These are phyloP conservation scores for Phyllostomus hastatus DNA, from an alignment of 2,113 vertebrate species.

Conservation along the genomic window DNA sequence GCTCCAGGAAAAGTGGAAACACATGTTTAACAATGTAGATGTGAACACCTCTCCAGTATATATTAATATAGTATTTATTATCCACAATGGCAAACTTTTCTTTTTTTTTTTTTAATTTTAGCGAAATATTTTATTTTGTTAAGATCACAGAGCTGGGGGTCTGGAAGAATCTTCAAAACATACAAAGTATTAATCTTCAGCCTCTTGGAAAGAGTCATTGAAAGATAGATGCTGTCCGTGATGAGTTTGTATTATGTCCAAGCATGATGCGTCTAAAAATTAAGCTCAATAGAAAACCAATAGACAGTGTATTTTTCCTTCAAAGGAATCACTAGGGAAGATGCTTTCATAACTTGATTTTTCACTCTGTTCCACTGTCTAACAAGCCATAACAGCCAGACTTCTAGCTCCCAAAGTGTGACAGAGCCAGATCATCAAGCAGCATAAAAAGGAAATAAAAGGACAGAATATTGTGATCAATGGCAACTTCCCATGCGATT, in stretches of 20 bases:
- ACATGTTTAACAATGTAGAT: neutral
- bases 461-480: neutral
- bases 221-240: neutral
- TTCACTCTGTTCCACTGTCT: neutral
- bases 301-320: neutral
- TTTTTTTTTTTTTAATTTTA: neutral
- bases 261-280: constrained; percentile 32
- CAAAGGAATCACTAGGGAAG: neutral
- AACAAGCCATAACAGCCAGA: neutral
- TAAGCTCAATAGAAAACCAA: neutral
- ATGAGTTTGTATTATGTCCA: neutral
- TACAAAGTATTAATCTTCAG: neutral
- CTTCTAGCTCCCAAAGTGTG: neutral
- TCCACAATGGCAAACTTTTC: neutral
- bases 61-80: neutral
- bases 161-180: neutral
- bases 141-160: neutral
- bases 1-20: neutral
- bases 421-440: neutral
- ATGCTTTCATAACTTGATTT: neutral
- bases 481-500: neutral
- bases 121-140: neutral
- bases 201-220: neutral
- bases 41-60: neutral
- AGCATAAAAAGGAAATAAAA: neutral